Evolutionary conservation across 2,113 vertebrate species (phyloP).

Genomic region (Chauna torquata): DNA sequence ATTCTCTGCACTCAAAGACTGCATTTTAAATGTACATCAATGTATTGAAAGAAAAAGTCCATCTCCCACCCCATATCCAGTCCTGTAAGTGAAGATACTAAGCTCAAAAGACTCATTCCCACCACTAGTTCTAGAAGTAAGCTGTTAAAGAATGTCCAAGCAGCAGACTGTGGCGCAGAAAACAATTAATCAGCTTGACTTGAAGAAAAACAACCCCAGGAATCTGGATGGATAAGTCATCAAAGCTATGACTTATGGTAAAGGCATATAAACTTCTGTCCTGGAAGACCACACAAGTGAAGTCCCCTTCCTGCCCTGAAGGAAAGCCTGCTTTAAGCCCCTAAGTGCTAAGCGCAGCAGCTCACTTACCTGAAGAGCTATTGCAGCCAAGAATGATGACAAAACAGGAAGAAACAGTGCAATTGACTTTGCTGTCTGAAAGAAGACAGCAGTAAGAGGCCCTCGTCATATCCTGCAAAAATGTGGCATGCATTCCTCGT

Average conservation of each 20-base stretch:
- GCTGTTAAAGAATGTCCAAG: not conserved
- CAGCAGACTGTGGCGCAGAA: not conserved
- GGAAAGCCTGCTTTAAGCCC: not conserved
- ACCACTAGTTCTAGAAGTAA: not conserved
- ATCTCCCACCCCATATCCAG: not conserved
- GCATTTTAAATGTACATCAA: not conserved
- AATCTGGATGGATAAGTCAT: not conserved
- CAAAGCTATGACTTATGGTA: not conserved
- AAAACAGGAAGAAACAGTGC: not conserved
- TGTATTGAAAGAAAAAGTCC: not conserved
- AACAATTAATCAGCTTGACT: not conserved
- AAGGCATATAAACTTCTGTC: not conserved
- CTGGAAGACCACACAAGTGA: not conserved
- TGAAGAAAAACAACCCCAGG: conserved; percentile 23
- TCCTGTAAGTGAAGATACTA: not conserved
- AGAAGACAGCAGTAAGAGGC: not conserved
- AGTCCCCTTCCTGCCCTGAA: not conserved
- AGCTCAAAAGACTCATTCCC: not conserved
- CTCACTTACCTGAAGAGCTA: conserved; percentile 7
- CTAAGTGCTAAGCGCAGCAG: not conserved
- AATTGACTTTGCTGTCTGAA: not conserved
- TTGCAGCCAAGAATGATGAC: not conserved
- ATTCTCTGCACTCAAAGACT: not conserved
- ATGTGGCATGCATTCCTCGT: not conserved
- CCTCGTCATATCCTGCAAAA: not conserved